These are phyloP conservation scores for Hydrolagus affinis DNA, from an alignment of 2,113 vertebrate species.

Conservation along the genomic window DNA sequence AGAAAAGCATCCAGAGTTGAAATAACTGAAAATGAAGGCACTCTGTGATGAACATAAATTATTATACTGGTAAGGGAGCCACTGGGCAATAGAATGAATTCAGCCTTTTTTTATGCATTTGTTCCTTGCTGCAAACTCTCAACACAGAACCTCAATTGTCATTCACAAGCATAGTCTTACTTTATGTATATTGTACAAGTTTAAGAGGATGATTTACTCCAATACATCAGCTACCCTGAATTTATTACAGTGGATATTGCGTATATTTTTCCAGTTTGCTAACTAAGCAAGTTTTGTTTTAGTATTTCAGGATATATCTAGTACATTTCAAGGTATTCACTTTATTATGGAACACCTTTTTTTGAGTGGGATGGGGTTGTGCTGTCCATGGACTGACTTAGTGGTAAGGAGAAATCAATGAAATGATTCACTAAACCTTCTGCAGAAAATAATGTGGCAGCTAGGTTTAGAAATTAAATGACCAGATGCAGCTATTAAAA, in stretches of 20 bases:
- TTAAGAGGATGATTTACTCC: background rate
- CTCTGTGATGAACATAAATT: too few relatives aligned
- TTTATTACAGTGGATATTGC: background rate
- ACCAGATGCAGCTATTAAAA: background rate
- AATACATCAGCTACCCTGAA: background rate
- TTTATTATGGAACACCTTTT: background rate
- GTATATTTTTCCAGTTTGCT: background rate
- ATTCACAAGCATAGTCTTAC: background rate
- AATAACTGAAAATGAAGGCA: too few relatives aligned
- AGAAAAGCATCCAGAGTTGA: too few relatives aligned
- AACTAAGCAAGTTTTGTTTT: background rate
- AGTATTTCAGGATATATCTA: background rate
- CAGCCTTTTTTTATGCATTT: background rate
- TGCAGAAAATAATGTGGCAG: constrained; percentile 10
- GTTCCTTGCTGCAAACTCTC: background rate
- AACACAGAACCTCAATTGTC: background rate
- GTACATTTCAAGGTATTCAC: background rate
- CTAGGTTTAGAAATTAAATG: constrained; percentile 15
- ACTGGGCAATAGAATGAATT: background rate
- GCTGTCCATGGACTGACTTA: background rate
- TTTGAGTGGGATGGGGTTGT: background rate
- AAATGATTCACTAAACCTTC: background rate
- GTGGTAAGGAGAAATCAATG: background rate
- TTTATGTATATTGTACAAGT: background rate
- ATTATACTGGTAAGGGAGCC: background rate